These are phyloP conservation scores for Epizoanthus ramosus DNA, from an alignment of 92 coral and sea anemone species.

Conservation along the genomic window DNA sequence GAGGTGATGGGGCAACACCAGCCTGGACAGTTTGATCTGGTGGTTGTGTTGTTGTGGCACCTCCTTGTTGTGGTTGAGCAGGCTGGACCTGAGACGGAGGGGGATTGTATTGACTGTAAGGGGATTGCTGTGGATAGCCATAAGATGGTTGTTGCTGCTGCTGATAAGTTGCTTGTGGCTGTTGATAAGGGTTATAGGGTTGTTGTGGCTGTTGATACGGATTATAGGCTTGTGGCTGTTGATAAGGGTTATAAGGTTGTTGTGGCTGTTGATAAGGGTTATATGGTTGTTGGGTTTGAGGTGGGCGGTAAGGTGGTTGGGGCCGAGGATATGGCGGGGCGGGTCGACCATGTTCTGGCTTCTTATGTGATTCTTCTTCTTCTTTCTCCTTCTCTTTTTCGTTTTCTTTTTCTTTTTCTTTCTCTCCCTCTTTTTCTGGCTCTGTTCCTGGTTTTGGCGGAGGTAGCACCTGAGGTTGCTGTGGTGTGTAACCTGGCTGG, in stretches of 20 bases:
- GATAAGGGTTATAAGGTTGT: too few species aligned
- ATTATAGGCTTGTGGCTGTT: too few species aligned
- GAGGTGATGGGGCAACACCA: not conserved
- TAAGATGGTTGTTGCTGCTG: not conserved
- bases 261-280: not conserved
- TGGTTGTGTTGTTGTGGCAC: not conserved
- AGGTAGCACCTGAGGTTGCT: constrained; percentile 5
- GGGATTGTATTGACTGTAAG: too few species aligned
- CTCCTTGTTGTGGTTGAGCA: not conserved
- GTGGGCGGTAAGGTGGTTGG: not conserved
- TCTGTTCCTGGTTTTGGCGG: constrained; percentile 3
- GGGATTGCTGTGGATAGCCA: too few species aligned
- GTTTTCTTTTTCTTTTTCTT: not conserved
- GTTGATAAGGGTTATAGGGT: too few species aligned
- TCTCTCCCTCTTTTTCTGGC: not conserved
- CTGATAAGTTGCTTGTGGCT: too few species aligned
- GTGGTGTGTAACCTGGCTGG: constrained; percentile 26
- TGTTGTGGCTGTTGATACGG: too few species aligned
- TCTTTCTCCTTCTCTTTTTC: not conserved
- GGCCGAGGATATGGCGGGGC: constrained; percentile 20
- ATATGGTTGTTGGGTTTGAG: not conserved
- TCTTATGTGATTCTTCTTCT: constrained; percentile 14
- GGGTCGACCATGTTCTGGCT: constrained; percentile 3
- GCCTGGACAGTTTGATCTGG: not conserved
- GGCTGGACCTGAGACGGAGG: not conserved